Percentiles rank a stretch among this genome's conserved stretches.
phyloP scores from a whole-genome alignment of 2,888 invertebrate species.

The Mesorhabditis sp. region DNA sequence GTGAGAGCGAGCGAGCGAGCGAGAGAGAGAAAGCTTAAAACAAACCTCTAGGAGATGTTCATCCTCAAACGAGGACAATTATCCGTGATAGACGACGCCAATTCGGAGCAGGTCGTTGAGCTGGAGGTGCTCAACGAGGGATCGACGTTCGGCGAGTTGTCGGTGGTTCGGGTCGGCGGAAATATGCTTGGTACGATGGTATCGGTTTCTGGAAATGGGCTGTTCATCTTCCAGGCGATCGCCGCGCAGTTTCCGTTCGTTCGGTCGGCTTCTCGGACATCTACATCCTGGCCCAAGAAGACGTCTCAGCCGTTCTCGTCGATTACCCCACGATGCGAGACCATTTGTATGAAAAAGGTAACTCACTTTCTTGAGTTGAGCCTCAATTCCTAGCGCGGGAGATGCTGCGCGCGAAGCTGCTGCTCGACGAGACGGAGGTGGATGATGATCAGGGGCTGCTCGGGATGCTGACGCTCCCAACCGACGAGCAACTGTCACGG shows the following conservation, averaged over 20 bases:
- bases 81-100: constrained; percentile 31
- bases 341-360: constrained; percentile 35
- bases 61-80: constrained; percentile 44
- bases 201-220: constrained; percentile 17
- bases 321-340: constrained; percentile 36
- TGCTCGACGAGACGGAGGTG: constrained; percentile 17
- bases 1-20: no score
- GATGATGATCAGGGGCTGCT: constrained; percentile 19
- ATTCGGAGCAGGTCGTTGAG: constrained; percentile 12
- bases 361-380: neutral
- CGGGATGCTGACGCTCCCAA: constrained; percentile 13
- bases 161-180: constrained; percentile 33
- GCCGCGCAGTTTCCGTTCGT: constrained; percentile 15
- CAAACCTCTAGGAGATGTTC: constrained; percentile 43
- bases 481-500: constrained; percentile 21
- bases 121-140: constrained; percentile 33
- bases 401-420: constrained; percentile 19
- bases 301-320: constrained; percentile 29
- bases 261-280: constrained; percentile 53
- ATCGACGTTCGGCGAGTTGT: constrained; percentile 47
- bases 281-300: constrained; percentile 49
- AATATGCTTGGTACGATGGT: constrained; percentile 25
- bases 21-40: no score
- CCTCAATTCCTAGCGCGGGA: constrained; percentile 18
- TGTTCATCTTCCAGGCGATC: constrained; percentile 9